phyloP scores from a whole-genome alignment of 2,888 invertebrate species.

The Trilocha varians region DNA sequence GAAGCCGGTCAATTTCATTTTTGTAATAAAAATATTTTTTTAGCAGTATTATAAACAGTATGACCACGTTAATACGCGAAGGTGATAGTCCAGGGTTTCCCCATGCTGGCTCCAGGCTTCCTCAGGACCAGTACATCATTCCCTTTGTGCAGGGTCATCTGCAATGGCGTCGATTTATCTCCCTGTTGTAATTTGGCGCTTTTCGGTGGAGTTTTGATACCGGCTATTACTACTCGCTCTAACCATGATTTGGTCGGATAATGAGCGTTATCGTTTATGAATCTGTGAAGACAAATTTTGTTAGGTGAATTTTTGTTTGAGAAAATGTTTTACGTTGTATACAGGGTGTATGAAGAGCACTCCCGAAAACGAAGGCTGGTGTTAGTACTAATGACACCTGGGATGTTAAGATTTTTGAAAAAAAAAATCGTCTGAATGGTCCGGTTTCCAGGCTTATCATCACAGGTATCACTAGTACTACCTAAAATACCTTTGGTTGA shows the following conservation, averaged over 20 bases:
- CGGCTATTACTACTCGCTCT: slow-evolving; percentile 89
- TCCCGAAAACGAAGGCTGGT: no score
- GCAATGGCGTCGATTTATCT: slow-evolving; percentile 73
- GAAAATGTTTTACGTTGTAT: no score
- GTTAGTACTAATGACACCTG: no score
- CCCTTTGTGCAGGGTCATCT: slow-evolving; percentile 78
- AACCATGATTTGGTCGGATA: slow-evolving; percentile 89
- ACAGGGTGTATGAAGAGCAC: not conserved
- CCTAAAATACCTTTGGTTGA: no score
- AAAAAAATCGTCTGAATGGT: no score
- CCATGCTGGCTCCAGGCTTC: slow-evolving; percentile 89
- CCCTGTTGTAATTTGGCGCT: slow-evolving; percentile 75
- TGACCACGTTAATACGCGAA: slow-evolving; percentile 44
- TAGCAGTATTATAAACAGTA: not conserved
- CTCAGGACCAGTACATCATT: slow-evolving; percentile 82
- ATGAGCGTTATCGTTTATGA: slow-evolving; percentile 76
- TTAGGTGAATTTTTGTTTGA: no score
- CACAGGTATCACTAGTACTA: no score
- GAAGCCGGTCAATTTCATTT: no score
- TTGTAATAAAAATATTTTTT: no score
- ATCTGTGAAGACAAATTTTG: slow-evolving; percentile 28
- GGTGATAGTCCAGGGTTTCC: slow-evolving; percentile 82
- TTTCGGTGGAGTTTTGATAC: slow-evolving; percentile 79
- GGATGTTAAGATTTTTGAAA: no score
- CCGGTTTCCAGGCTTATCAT: no score